phyloP scores from a whole-genome alignment of 2,888 invertebrate genomes.

The Acrobasis suavella region DNA sequence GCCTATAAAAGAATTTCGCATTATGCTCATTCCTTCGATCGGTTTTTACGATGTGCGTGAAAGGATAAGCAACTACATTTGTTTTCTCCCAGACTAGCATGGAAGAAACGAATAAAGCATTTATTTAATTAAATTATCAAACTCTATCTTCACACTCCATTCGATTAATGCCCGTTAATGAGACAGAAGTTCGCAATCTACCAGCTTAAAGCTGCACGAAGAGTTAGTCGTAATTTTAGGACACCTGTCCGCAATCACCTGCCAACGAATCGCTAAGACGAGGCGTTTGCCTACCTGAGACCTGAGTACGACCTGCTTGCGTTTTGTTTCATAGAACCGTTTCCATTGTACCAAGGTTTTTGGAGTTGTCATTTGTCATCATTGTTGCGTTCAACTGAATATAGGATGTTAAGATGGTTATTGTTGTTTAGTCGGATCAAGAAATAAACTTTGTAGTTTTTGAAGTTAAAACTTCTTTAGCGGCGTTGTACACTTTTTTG shows the following conservation, averaged over 20 bases:
- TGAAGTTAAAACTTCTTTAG: too few relatives aligned
- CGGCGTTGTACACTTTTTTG: too few relatives aligned
- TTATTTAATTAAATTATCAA: not conserved
- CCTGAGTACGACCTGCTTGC: constrained; percentile 11
- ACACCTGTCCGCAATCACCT: constrained; percentile 75
- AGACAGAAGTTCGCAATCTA: constrained; percentile 29
- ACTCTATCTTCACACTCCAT: constrained; percentile 8
- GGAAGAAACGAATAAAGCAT: not conserved
- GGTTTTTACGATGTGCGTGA: too few relatives aligned
- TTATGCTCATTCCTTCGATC: too few relatives aligned
- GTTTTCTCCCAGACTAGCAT: too few relatives aligned
- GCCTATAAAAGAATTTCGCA: too few relatives aligned
- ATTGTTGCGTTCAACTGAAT: too few relatives aligned
- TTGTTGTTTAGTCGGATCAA: too few relatives aligned
- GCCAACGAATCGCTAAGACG: constrained; percentile 52
- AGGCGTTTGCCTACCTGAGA: constrained; percentile 15
- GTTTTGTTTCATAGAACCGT: constrained; percentile 18
- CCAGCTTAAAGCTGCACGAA: constrained; percentile 34
- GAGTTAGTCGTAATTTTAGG: constrained; percentile 57
- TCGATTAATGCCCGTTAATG: constrained; percentile 22
- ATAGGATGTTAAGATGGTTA: not conserved
- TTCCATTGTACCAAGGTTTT: constrained; percentile 25
- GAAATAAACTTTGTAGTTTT: too few relatives aligned
- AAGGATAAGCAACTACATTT: too few relatives aligned
- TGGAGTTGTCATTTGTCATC: not conserved